Base-by-base conservation (phyloP, 2,113 vertebrate species). In the Amazona vittata region DNA sequence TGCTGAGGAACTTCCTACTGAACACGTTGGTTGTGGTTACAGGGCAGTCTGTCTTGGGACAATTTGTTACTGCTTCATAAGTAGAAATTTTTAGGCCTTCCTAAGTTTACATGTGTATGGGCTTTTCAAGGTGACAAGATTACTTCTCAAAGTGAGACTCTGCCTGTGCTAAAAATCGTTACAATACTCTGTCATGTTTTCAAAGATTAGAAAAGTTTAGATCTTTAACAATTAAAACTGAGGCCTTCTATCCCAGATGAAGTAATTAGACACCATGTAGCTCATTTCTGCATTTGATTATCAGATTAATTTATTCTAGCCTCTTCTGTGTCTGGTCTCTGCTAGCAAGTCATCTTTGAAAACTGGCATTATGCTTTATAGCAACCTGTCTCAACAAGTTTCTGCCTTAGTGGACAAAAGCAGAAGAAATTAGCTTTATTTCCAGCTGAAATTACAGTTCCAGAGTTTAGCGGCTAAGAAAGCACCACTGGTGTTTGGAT, bases 281-380 rank as follows among this genome's bases (percentile, higher is more conserved):
- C 21, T 80, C 16, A 15, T 20, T 83, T 60, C 21, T 83, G 52
- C 12, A 17, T 83, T 89, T 83, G 55, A 13, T 29, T 37, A 16
- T 63, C 22, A 33, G 25, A 20, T 93, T 1, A 55, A 39, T 73
- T 65, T 64, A 20, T 83, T 92, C 9, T 79, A 12, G 33, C 15
- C 41, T 84, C 44, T 37, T 68, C 24, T 47, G 8, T 59, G 14
- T 83, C 37, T 63, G 20, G 6, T 73, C 28, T 49, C 33, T 78
- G 10, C 46, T 83, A 62, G 35, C 19, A 86, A 52, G 83, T 76
- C 20, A 68, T 25, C 43, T 53, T 63, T 93, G 52, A 57, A 83
- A 68, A 68, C 14, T 52, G 33, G 4, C 5, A 0, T 79, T 82
- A 17, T 0, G 1, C 10, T 62, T 41, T 46, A 10, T 39, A 37